Evolutionary conservation across 2,888 invertebrate genomes (phyloP), one percentile per base, ranked within the genome.

Genomic region (Lepidochrysops patricia): DNA sequence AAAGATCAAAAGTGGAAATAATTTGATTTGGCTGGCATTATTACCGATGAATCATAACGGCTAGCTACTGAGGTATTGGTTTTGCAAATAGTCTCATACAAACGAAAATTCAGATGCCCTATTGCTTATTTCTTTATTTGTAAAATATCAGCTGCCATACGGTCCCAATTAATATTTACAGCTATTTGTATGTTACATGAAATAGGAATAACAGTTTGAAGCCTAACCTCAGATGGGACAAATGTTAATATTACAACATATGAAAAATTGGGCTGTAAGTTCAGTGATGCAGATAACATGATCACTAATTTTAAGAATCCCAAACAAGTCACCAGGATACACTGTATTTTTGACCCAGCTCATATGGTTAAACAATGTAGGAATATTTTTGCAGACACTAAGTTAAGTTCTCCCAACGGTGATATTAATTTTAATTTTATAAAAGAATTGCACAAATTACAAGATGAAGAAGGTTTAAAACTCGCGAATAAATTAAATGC

Each of bases 11-110:
- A 12, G 26, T 52, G 50, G 27, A 2, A n/a, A 52, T 27, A 52
- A 26, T n/a, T 52, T 2, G 50, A 57, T 57, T 43, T 57, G 9
- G 26, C 37, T 37, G 35, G 37, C 6, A 57, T 57, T n/a, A 7
- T 37, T 13, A n/a, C 25, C 1, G 26, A 37, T 43, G 57, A 57
- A 25, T 37, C 57, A 57, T 37, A 57, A 43, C 35, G 15, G 26
- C n/a, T 37, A 35, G 52, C 26, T 37, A 60, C 43, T 37, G 59
- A 60, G 19, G 59, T 37, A 6, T 43, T 60, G 12, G 54, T 60
- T 26, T 43, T 60, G 35, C 59, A 54, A 60, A 60, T 60, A 43
- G 43, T 54, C 6, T 54, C 59, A 9, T 27, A 37, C 15, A 60
- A 26, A 35, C 26, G 4, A 37, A 60, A 60, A 60, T 54, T 54